Conservation (phyloP, 2,113 vertebrate species). For the Polypterus senegalus region DNA sequence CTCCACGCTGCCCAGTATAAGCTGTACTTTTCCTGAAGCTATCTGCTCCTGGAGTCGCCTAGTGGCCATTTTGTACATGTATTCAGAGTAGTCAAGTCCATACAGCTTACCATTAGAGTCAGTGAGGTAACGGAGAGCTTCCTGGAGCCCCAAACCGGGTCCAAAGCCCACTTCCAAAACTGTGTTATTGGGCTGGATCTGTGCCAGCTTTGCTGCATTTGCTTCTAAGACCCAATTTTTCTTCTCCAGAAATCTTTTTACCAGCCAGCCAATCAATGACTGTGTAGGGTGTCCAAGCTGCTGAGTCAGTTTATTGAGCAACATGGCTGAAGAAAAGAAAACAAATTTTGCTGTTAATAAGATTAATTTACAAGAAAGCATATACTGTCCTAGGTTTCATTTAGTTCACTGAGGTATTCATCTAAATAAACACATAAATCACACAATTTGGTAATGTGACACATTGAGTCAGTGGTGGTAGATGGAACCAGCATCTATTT, state of each 20-base stretch:
- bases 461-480: too few relatives aligned
- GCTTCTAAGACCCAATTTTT: constrained; percentile 36
- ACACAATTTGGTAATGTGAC: too few relatives aligned
- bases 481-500: too few relatives aligned
- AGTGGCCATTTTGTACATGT: constrained; percentile 41
- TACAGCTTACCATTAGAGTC: constrained; percentile 31
- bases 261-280: constrained; percentile 38
- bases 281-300: constrained; percentile 37
- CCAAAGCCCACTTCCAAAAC: constrained; percentile 51
- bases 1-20: constrained; percentile 37
- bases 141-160: constrained; percentile 36
- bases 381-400: too few relatives aligned
- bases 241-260: constrained; percentile 24
- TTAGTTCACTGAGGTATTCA: too few relatives aligned
- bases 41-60: constrained; percentile 29
- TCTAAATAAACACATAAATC: too few relatives aligned
- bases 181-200: constrained; percentile 33
- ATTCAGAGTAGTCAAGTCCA: constrained; percentile 47
- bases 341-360: background rate
- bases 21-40: constrained; percentile 31
- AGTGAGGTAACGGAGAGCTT: constrained; percentile 32
- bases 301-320: constrained; percentile 23
- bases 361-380: too few relatives aligned
- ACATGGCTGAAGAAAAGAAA: constrained; percentile 22
- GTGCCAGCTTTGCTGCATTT: constrained; percentile 33